Evolutionary conservation across 2,797 vertebrate species (phyloP), one percentile per base, ranked within the genome.

Genomic region (Rhabdophis nuchalis): DNA sequence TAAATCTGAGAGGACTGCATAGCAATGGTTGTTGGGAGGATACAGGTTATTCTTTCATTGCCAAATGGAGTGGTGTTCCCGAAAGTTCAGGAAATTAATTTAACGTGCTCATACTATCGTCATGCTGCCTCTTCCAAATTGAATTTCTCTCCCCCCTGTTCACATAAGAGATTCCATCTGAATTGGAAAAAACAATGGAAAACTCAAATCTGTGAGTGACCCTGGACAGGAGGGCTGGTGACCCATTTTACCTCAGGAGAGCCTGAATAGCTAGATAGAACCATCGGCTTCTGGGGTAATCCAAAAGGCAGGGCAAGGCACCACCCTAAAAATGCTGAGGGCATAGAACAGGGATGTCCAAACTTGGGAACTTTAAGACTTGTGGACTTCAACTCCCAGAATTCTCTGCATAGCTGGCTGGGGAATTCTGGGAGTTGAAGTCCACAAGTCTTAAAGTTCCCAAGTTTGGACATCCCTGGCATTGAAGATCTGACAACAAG

Each of bases 1-100:
- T 2, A 61, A 54, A 27, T 56, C 85, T 82, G 89, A 41, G 27
- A 46, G 4, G 11, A 52, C 46, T 29, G 20, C 16, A 3, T 3
- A 8, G 85, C 41, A 60, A n/a, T 54, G 61, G 10, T 2, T 61
- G 8, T 2, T 54, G 86, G 92, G 58, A 86, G 92, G 93, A 36
- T 11, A 11, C 4, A 88, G 91, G 94, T n/a, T 90, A 20, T 64
- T 89, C 13, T 18, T 94, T 85, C 52, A 50, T 56, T 92, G 91
- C 87, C 90, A 95, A 89, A 92, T 53, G 91, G 92, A 94, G 92
- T 92, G n/a, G 92, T 93, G 25, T 0, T 94, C 46, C 77, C 85
- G 64, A 93, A 94, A 53, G 23, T 32, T 92, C 93, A 94, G 91
- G 85, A 92, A 92, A 32, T 77, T 87, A 41, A 46, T 92, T n/a